Percentiles rank a stretch among this genome's conserved stretches.
These are phyloP conservation scores for Platynereis dumerilii DNA, from an alignment of 2,888 invertebrate species.

Conservation along the genomic window DNA sequence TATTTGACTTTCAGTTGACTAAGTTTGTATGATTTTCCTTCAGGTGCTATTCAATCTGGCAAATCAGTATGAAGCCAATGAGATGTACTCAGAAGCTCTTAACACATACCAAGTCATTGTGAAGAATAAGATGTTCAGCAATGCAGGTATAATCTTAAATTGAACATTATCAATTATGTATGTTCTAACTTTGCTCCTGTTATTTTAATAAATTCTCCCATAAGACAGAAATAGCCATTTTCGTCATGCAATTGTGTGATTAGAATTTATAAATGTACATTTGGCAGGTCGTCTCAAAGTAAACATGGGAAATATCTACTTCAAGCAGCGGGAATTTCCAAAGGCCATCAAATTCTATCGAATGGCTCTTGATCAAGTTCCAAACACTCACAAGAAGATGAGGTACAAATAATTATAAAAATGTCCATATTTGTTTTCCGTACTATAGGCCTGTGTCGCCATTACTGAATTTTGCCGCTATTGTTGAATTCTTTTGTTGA, in stretches of 20 bases:
- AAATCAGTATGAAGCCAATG: conserved; percentile 91
- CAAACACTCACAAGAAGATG: conserved; percentile 89
- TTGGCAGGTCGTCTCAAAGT: conserved; percentile 80
- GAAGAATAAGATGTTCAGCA: conserved; percentile 87
- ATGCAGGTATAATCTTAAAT: conserved; percentile 72
- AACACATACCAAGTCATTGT: conserved; percentile 95
- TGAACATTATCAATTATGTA: neutral
- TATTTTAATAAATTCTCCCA: too few relatives aligned
- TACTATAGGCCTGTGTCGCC: too few relatives aligned
- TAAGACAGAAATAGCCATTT: too few relatives aligned
- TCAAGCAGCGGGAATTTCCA: conserved; percentile 86
- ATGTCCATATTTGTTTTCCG: too few relatives aligned
- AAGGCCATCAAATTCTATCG: conserved; percentile 97
- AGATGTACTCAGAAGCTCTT: conserved; percentile 93
- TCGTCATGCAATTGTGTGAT: too few relatives aligned
- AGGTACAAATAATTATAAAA: conserved; percentile 67
- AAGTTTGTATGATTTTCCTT: neutral
- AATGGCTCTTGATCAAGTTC: conserved; percentile 96
- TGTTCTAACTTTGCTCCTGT: neutral
- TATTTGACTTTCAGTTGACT: too few relatives aligned
- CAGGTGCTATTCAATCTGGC: conserved; percentile 95
- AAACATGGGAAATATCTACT: conserved; percentile 98
- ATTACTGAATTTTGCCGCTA: neutral
- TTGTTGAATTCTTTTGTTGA: too few relatives aligned
- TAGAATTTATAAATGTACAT: too few relatives aligned